Conservation (phyloP, 2,113 vertebrate species). For the Natator depressus region DNA sequence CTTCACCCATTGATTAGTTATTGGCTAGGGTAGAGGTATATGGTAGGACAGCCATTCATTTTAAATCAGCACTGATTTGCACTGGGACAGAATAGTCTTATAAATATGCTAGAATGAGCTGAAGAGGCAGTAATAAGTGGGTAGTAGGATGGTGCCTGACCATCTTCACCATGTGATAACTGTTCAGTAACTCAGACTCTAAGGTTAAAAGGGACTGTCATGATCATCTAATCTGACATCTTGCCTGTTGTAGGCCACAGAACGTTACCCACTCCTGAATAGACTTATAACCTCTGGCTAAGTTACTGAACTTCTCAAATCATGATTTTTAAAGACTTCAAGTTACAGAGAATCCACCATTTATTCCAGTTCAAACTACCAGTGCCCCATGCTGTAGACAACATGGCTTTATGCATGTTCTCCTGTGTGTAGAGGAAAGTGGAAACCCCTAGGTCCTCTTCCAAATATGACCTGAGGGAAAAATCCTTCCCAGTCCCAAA, state of each 20-base stretch:
- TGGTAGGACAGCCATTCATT: not conserved
- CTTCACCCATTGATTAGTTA: not conserved
- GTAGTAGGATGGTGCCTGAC: not conserved
- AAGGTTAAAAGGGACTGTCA: too few relatives aligned
- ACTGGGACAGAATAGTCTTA: slow-evolving; percentile 1
- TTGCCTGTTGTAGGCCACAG: not conserved
- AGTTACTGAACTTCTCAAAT: not conserved
- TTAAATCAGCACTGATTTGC: not conserved
- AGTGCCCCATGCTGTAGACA: not conserved
- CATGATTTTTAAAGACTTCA: too few relatives aligned
- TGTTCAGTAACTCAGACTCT: not conserved
- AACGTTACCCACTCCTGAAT: not conserved
- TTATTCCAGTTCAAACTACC: not conserved
- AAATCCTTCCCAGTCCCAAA: not conserved
- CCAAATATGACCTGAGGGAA: not conserved
- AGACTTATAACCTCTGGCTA: not conserved
- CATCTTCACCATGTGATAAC: not conserved
- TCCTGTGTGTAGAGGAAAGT: not conserved
- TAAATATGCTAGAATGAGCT: not conserved
- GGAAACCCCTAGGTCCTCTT: not conserved
- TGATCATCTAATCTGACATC: not conserved
- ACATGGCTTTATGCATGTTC: too few relatives aligned
- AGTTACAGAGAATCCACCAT: too few relatives aligned
- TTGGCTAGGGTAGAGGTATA: not conserved
- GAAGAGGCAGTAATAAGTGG: not conserved